These are phyloP conservation scores for Eustalomyia histrio DNA, from an alignment of 2,888 invertebrate genomes.

Conservation along the genomic window DNA sequence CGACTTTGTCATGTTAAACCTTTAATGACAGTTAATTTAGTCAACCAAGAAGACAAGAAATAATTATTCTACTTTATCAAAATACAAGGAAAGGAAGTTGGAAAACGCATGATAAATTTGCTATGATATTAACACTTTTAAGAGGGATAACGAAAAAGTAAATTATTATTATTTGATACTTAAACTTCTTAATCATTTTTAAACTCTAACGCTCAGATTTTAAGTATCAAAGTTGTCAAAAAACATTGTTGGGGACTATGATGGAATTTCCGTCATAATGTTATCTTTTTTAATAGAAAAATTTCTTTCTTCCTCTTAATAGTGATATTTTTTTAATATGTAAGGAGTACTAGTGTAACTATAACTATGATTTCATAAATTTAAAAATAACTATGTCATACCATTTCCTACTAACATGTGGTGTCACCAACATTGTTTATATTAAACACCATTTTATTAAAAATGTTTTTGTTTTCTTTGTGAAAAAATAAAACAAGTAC, in stretches of 20 bases:
- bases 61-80: slow-evolving; percentile 3
- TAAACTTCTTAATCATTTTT: not conserved
- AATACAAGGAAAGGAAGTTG: not conserved
- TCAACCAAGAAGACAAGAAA: slow-evolving; percentile 3
- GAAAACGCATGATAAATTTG: slow-evolving; percentile 2
- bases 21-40: slow-evolving; percentile 45
- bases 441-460: slow-evolving; percentile 14
- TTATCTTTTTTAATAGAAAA: slow-evolving; percentile 44
- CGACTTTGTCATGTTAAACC: slow-evolving; percentile 18
- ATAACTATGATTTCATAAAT: slow-evolving; percentile 5
- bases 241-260: not conserved
- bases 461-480: not conserved
- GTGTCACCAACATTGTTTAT: not conserved
- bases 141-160: not conserved
- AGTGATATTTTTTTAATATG: slow-evolving; percentile 38
- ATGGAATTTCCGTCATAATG: slow-evolving; percentile 1
- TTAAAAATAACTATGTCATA: slow-evolving; percentile 12
- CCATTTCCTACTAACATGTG: not conserved
- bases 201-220: not conserved
- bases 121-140: not conserved
- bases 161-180: not conserved
- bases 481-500: not conserved
- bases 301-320: slow-evolving; percentile 41
- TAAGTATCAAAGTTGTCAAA: slow-evolving; percentile 29
- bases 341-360: slow-evolving; percentile 23